Conservation (phyloP, 2,797 vertebrate species). For the Acrocephalus scirpaceus region DNA sequence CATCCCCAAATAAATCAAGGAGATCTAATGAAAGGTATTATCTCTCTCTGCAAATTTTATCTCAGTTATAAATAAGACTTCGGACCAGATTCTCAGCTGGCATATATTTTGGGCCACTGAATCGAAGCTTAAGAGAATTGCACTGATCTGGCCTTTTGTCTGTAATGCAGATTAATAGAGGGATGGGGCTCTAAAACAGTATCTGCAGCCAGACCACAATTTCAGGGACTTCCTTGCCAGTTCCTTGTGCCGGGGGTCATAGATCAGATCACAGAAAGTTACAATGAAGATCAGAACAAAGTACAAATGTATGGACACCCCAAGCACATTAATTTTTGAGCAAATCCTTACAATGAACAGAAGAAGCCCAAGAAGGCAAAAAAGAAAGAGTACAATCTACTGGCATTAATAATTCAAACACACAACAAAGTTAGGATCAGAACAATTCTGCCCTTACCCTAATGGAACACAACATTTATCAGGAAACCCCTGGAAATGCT, state of each 20-base stretch:
- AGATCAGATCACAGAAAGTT: constrained; percentile 3
- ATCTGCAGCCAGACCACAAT: background rate
- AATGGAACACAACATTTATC: background rate
- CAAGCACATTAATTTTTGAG: background rate
- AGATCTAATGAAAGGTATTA: background rate
- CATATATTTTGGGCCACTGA: background rate
- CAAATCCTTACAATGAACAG: background rate
- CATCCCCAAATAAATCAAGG: background rate
- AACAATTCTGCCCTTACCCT: background rate
- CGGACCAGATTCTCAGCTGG: background rate
- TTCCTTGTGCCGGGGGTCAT: background rate
- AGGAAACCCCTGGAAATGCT: background rate
- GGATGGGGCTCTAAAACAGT: background rate
- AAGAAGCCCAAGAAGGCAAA: background rate
- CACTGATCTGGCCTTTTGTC: background rate
- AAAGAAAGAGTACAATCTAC: background rate
- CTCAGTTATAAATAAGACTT: background rate
- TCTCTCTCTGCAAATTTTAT: background rate
- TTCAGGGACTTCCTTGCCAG: background rate
- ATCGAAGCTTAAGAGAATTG: background rate
- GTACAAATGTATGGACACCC: background rate
- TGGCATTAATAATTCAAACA: background rate
- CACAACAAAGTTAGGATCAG: background rate
- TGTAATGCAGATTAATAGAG: constrained; percentile 3
- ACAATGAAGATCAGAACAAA: background rate